Evolutionary conservation across 2,113 vertebrate genomes (phyloP).

Genomic region (Agelaius phoeniceus): DNA sequence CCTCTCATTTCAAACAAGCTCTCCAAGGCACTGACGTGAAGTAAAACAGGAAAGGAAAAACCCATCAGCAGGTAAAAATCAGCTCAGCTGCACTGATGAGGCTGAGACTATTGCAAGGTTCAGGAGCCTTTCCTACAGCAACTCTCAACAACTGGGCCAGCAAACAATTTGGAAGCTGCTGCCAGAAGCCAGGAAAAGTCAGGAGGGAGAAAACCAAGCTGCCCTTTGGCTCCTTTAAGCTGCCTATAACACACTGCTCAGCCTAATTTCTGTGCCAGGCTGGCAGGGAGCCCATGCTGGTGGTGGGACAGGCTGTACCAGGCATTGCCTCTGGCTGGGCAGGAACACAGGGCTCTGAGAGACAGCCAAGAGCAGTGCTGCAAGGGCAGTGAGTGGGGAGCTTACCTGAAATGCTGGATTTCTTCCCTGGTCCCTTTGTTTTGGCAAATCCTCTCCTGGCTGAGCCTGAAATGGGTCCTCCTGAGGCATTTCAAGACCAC

Average conservation of each 20-base stretch:
- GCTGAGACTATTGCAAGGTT: background rate
- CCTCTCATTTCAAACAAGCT: background rate
- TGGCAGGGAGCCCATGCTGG: background rate
- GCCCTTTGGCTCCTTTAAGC: background rate
- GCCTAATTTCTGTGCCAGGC: background rate
- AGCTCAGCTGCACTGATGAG: background rate
- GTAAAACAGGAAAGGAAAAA: background rate
- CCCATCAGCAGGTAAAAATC: background rate
- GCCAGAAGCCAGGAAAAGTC: background rate
- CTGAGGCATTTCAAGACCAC: background rate
- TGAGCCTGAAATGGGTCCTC: background rate
- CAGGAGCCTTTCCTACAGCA: fast-evolving
- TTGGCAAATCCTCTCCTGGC: background rate
- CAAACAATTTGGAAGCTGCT: background rate
- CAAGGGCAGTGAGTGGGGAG: fast-evolving
- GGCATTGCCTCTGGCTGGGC: fast-evolving
- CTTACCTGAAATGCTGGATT: background rate
- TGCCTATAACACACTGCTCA: background rate
- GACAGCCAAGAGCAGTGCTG: fast-evolving
- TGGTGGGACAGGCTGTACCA: background rate
- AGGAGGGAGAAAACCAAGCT: background rate
- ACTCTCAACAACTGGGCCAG: background rate
- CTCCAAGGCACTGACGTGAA: background rate
- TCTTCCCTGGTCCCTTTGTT: background rate
- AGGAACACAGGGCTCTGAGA: fast-evolving